phyloP scores from a whole-genome alignment of 2,888 invertebrate genomes.

The Rhogogaster chlorosoma region DNA sequence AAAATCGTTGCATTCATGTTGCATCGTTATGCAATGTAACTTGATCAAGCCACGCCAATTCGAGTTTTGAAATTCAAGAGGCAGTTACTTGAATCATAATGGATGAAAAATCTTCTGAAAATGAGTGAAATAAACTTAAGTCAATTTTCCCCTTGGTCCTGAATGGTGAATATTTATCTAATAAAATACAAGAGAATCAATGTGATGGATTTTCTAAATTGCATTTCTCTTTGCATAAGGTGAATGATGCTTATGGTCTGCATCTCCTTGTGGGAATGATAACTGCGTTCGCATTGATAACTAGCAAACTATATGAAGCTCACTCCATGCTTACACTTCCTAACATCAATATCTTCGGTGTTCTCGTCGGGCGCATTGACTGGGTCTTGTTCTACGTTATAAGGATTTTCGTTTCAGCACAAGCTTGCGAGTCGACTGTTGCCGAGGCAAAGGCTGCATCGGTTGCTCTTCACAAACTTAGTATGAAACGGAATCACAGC shows the following conservation, averaged over 20 bases:
- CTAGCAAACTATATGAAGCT: background rate
- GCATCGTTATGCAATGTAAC: too few relatives aligned
- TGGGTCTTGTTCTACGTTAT: background rate
- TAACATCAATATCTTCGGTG: background rate
- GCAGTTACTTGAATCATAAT: too few relatives aligned
- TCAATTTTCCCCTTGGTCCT: background rate
- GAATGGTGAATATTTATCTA: background rate
- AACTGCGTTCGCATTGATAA: background rate
- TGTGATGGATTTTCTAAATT: background rate
- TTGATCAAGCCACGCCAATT: too few relatives aligned
- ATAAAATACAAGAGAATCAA: background rate
- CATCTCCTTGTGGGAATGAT: background rate
- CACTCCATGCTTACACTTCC: fast-evolving
- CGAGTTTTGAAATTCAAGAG: too few relatives aligned
- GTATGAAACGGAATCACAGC: background rate
- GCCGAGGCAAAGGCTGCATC: background rate
- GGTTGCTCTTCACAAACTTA: background rate
- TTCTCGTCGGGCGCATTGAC: too few relatives aligned
- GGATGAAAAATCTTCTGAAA: background rate
- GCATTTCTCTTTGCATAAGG: background rate
- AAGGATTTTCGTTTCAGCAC: background rate
- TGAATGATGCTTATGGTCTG: background rate
- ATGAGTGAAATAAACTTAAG: background rate
- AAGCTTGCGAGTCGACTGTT: background rate
- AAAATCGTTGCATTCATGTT: too few relatives aligned